A percentile compares a stretch with the other conserved stretches of the same genome.
Evolutionary conservation across 2,113 vertebrate genomes (phyloP).

Genomic region (Cyrtonyx montezumae): DNA sequence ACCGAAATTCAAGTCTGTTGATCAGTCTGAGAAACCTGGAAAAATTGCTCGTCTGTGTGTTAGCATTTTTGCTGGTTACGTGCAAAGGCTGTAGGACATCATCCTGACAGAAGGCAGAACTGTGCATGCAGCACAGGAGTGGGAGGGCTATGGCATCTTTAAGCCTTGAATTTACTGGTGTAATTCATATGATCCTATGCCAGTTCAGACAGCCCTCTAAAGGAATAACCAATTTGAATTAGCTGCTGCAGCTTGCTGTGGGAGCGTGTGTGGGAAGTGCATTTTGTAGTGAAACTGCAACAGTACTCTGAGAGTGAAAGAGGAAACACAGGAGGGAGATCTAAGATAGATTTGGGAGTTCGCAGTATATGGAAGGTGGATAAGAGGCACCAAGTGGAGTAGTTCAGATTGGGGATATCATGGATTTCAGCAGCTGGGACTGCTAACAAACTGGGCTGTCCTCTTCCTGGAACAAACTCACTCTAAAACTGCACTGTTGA

Average conservation of each 20-base stretch:
- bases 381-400: not conserved
- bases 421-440: not conserved
- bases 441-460: not conserved
- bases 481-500: not conserved
- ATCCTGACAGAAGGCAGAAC: not conserved
- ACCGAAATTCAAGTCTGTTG: not conserved
- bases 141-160: not conserved
- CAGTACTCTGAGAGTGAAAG: not conserved
- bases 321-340: not conserved
- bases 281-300: not conserved
- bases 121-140: too few species aligned
- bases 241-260: not conserved
- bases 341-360: not conserved
- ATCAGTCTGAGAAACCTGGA: not conserved
- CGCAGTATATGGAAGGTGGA: fast-evolving
- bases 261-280: not conserved
- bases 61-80: not conserved
- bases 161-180: not conserved
- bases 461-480: not conserved
- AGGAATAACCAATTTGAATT: not conserved
- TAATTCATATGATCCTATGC: not conserved
- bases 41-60: not conserved
- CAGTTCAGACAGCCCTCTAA: not conserved
- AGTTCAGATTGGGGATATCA: not conserved
- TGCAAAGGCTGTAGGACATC: not conserved